Percentiles rank a stretch among this genome's conserved stretches.
These are phyloP conservation scores for Crax fasciolata DNA, from an alignment of 2,797 vertebrate species.

Conservation along the genomic window DNA sequence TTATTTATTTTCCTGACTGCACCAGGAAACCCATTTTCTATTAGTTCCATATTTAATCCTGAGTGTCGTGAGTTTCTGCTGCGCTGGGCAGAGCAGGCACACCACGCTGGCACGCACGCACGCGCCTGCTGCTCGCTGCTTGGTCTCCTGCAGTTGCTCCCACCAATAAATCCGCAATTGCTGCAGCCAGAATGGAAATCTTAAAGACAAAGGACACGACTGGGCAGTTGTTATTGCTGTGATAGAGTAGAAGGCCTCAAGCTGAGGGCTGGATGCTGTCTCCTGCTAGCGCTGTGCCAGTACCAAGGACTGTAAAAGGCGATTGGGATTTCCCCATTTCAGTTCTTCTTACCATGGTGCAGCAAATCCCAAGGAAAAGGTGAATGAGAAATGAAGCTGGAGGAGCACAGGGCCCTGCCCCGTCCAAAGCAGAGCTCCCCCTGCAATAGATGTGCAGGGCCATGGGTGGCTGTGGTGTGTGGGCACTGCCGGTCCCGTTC, in stretches of 20 bases:
- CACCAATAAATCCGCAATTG: slow-evolving; percentile 65
- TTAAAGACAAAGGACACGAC: slow-evolving; percentile 69
- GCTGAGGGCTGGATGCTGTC: slow-evolving; percentile 38
- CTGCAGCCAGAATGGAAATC: slow-evolving; percentile 69
- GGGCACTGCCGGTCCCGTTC: accelerated
- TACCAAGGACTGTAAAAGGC: background rate
- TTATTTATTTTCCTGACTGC: background rate
- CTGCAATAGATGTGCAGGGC: accelerated
- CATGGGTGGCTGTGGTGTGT: accelerated
- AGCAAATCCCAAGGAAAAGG: slow-evolving; percentile 13
- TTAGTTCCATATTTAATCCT: background rate
- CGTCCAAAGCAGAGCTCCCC: background rate
- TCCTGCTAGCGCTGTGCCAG: background rate
- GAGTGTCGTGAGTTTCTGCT: background rate
- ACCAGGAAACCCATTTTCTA: background rate
- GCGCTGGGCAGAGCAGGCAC: background rate
- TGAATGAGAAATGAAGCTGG: slow-evolving; percentile 28
- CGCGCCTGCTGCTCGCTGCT: slow-evolving; percentile 40
- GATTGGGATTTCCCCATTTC: slow-evolving; percentile 2
- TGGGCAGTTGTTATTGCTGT: slow-evolving; percentile 62
- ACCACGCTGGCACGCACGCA: background rate
- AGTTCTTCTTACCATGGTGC: background rate
- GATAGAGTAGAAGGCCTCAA: slow-evolving; percentile 63
- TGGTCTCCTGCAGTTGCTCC: slow-evolving; percentile 54
- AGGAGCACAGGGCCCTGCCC: background rate